Percentiles rank a stretch among this genome's conserved stretches.
Conservation (phyloP, 2,888 invertebrate genomes). For the Cryptus armator region DNA sequence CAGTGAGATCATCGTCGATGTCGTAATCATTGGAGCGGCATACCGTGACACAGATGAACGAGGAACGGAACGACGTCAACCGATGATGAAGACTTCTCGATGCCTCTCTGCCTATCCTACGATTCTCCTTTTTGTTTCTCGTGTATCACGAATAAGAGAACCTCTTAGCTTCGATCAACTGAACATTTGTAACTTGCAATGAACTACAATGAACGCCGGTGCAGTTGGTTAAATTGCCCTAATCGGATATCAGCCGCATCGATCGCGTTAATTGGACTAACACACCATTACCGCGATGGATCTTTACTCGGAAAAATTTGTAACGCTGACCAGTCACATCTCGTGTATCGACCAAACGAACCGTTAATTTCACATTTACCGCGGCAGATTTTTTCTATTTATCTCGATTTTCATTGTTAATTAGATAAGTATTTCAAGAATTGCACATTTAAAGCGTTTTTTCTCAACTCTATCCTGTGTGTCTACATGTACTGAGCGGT, state of each 20-base stretch:
- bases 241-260: conserved; percentile 67
- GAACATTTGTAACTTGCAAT: neutral
- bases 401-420: neutral
- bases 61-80: conserved; percentile 5
- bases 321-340: neutral
- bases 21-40: conserved; percentile 75
- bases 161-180: neutral
- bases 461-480: neutral
- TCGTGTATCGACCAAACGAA: neutral
- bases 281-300: conserved; percentile 28
- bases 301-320: conserved; percentile 52
- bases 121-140: conserved; percentile 33
- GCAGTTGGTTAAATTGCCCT: conserved; percentile 61
- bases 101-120: conserved; percentile 13
- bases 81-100: conserved; percentile 15
- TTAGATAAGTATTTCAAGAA: neutral
- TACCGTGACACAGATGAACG: conserved; percentile 74
- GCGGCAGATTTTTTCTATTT: neutral
- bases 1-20: conserved; percentile 76
- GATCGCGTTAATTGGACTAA: conserved; percentile 63
- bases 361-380: neutral
- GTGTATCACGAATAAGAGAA: conserved; percentile 5
- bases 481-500: neutral
- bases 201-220: conserved; percentile 11
- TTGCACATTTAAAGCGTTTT: neutral